These are phyloP conservation scores for Pituophis catenifer DNA, from an alignment of 2,113 vertebrate genomes.

Conservation along the genomic window DNA sequence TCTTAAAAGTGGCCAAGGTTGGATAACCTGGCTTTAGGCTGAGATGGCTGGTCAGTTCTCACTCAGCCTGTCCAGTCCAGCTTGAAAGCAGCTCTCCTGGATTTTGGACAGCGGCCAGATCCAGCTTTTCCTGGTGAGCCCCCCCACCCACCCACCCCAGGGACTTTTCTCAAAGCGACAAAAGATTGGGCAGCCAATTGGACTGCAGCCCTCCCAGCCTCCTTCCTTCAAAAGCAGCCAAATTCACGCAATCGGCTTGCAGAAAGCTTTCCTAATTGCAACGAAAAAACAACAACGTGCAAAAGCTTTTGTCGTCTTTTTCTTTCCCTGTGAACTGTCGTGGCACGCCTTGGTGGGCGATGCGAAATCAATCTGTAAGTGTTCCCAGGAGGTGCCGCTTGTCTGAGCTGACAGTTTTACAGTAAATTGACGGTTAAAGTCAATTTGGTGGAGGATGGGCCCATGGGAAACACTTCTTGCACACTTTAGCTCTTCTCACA, in stretches of 20 bases:
- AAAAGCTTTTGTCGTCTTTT: background rate
- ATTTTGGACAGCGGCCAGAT: background rate
- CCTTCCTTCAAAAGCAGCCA: background rate
- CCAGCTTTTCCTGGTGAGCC: background rate
- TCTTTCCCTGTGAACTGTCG: background rate
- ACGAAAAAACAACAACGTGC: background rate
- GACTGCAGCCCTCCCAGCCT: background rate
- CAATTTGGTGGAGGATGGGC: background rate
- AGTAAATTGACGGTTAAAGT: background rate
- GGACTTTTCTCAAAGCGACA: background rate
- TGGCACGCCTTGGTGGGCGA: background rate
- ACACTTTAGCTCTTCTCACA: background rate
- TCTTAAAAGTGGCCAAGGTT: background rate
- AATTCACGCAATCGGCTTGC: background rate
- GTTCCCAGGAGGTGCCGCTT: background rate
- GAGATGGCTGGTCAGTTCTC: background rate
- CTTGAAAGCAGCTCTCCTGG: background rate
- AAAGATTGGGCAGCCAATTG: background rate
- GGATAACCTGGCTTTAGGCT: background rate
- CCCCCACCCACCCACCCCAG: no score
- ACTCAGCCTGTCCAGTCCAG: background rate
- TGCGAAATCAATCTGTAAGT: background rate
- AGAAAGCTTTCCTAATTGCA: background rate
- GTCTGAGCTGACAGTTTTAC: background rate
- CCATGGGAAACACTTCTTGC: background rate